phyloP scores from a whole-genome alignment of 2,888 invertebrate genomes.

The Ennomos quercinarius region DNA sequence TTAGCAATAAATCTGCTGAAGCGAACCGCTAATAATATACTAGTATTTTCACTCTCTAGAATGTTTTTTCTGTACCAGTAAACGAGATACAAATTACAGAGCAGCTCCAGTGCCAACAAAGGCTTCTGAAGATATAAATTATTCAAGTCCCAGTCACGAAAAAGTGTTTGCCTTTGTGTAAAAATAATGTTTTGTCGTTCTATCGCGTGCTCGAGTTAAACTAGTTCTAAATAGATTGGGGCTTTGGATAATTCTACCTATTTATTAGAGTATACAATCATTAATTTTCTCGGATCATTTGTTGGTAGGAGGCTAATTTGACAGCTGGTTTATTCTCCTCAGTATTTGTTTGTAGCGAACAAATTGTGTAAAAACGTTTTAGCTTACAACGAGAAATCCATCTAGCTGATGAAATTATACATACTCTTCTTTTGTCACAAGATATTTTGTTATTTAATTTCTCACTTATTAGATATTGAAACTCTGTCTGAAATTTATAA shows the following conservation, averaged over 20 bases:
- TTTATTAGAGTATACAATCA: constrained; percentile 1
- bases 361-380: no score
- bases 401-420: no score
- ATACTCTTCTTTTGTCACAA: no score
- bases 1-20: no score
- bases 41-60: constrained; percentile 25
- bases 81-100: constrained; percentile 24
- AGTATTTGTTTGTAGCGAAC: background rate
- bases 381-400: no score
- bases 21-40: no score
- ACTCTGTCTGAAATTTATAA: no score
- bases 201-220: constrained; percentile 20
- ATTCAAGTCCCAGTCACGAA: constrained; percentile 26
- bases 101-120: constrained; percentile 26
- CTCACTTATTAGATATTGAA: no score
- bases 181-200: constrained; percentile 20
- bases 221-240: constrained; percentile 14
- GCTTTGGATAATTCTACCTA: constrained; percentile 11
- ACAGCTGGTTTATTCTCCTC: background rate
- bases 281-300: background rate
- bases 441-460: no score
- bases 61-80: constrained; percentile 24
- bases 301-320: background rate
- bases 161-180: constrained; percentile 22
- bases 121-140: constrained; percentile 22